phyloP scores from a whole-genome alignment of 2,888 invertebrate species.

The Trissolcus brochymenae region DNA sequence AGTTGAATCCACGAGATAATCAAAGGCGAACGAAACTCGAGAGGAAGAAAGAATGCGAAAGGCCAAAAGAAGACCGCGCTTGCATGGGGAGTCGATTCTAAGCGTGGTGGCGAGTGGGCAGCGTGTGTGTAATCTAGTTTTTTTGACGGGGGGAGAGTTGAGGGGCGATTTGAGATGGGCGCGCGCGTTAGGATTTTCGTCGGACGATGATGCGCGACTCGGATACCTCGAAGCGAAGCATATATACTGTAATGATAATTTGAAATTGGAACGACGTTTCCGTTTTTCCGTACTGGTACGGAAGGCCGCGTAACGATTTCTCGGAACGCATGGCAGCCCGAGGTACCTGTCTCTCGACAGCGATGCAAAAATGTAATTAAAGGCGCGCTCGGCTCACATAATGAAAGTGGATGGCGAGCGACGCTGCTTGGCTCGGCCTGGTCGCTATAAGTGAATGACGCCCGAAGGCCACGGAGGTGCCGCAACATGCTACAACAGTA shows the following conservation, averaged over 20 bases:
- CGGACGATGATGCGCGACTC: too few relatives aligned
- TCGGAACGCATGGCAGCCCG: conserved; percentile 59
- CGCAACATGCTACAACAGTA: conserved; percentile 63
- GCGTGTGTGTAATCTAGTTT: conserved; percentile 1
- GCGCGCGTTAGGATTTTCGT: too few relatives aligned
- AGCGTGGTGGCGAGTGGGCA: background rate
- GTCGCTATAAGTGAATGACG: conserved; percentile 72
- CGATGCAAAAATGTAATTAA: conserved; percentile 73
- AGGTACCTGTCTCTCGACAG: conserved; percentile 61
- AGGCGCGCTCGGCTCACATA: conserved; percentile 65
- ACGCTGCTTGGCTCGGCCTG: conserved; percentile 60
- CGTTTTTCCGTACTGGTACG: conserved; percentile 58
- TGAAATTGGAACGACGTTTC: conserved; percentile 61
- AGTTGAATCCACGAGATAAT: conserved; percentile 6
- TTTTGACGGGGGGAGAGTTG: background rate
- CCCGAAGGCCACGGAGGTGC: conserved; percentile 73
- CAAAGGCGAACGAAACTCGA: conserved; percentile 3
- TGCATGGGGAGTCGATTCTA: conserved; percentile 4
- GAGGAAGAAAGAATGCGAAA: background rate
- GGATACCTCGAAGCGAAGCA: conserved; percentile 9
- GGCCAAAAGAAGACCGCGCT: background rate
- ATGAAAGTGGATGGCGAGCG: conserved; percentile 72
- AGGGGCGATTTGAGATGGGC: too few relatives aligned
- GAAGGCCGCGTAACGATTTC: conserved; percentile 61
- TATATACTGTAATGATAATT: conserved; percentile 55